Evolutionary conservation across 2,888 invertebrate genomes (phyloP), one percentile per base, ranked within the genome.

Genomic region (Pollenia griseotomentosa): DNA sequence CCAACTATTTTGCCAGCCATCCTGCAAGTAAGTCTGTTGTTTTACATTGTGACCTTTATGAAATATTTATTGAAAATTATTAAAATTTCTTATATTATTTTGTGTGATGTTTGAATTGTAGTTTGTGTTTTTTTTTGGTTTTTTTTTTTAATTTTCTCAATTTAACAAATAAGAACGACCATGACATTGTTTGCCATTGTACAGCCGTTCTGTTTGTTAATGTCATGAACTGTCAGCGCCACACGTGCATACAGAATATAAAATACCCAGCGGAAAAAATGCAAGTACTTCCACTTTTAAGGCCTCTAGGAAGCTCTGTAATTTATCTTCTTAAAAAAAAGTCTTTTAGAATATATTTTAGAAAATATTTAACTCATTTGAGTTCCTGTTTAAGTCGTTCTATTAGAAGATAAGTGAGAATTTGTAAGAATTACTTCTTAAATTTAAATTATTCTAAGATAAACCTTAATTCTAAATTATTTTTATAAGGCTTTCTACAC

Each of bases 161-260:
- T 44, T 70, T 14, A 12, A 66, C 53, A 66, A 74, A 70, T 46
- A 65, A 46, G 19, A 48, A 40, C 55, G 82, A 10, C 85, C 85
- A 73, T 86, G 85, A 86, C 86, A 79, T 74, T 86, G 78, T 70
- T 74, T 63, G 68, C 59, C 66, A 68, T 65, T 73, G 23, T 51
- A 81, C 75, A 70, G 59, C 61, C 48, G 40, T 63, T 55, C 42
- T 82, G 70, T 74, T 57, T 46, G 42, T 78, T 83, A 83, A 86
- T 86, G 86, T 82, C 82, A 86, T 66, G 86, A 86, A 61, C 82
- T 82, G 78, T 70, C 74, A 83, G 40, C 73, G 70, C 10, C 86
- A 82, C 80, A 75, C 48, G 51, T 19, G 51, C 61, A 48, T n/a
- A 14, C 48, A 2, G 5, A 33, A 33, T 33, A 33, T 33, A 33